phyloP scores from a whole-genome alignment of 2,888 invertebrate genomes.

The Sturmia bella region DNA sequence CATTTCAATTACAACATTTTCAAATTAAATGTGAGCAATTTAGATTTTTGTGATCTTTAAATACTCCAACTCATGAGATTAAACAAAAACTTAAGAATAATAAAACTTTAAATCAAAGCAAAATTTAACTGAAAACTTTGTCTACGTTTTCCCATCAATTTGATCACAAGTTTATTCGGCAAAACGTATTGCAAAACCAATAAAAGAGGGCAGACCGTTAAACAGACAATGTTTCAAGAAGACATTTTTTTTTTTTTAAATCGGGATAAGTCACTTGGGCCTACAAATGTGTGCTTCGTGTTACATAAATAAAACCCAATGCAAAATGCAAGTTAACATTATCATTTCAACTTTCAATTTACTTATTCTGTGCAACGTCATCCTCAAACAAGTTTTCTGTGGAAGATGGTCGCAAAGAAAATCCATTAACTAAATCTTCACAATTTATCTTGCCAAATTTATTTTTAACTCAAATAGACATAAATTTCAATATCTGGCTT shows the following conservation, averaged over 20 bases:
- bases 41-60: constrained; percentile 11
- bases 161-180: no score
- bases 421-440: constrained; percentile 8
- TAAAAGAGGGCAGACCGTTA: no score
- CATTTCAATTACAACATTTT: background rate
- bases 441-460: background rate
- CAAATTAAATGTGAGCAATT: constrained; percentile 26
- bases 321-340: constrained; percentile 5
- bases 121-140: no score
- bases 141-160: no score
- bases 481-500: constrained; percentile 6
- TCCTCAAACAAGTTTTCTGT: constrained; percentile 32
- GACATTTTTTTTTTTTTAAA: no score
- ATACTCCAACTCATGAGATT: constrained; percentile 31
- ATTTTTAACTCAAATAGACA: background rate
- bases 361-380: constrained; percentile 3
- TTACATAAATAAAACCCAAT: constrained; percentile 36
- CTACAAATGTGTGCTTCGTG: constrained; percentile 1
- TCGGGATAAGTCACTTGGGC: no score
- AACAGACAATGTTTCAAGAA: no score
- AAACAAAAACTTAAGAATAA: background rate
- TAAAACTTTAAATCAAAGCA: background rate
- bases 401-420: constrained; percentile 5
- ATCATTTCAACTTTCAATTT: constrained; percentile 51
- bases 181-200: background rate